These are phyloP conservation scores for Nasonia vitripennis DNA, from an alignment of 1,140 invertebrate species.

Conservation along the genomic window DNA sequence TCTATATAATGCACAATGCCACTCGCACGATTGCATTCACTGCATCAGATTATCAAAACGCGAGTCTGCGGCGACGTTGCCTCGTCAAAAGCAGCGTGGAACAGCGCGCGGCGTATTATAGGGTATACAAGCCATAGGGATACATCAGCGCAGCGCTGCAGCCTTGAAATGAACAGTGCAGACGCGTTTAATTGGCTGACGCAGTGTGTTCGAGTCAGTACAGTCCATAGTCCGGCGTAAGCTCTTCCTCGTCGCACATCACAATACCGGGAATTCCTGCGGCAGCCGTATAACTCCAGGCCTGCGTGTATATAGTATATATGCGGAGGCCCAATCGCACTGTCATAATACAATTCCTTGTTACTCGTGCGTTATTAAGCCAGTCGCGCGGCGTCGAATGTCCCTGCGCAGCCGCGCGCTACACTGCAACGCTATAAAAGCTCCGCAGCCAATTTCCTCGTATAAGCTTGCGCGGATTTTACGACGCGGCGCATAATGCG, in stretches of 20 bases:
- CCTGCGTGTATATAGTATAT: too few species aligned
- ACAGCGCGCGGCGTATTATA: background rate
- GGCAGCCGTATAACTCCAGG: slow-evolving; percentile 1
- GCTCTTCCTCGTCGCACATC: background rate
- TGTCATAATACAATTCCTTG: slow-evolving; percentile 34
- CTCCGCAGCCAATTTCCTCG: background rate
- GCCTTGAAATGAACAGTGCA: slow-evolving; percentile 46
- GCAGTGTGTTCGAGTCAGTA: background rate
- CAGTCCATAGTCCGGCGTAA: background rate
- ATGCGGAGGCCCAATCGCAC: background rate
- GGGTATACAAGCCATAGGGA: slow-evolving; percentile 2
- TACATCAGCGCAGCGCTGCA: background rate
- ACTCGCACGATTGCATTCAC: background rate
- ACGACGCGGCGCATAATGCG: too few species aligned
- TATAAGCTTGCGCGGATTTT: background rate
- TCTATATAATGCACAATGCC: background rate
- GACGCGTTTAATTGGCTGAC: slow-evolving; percentile 43
- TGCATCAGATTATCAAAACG: background rate
- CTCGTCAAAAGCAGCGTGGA: background rate
- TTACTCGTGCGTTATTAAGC: slow-evolving; percentile 37
- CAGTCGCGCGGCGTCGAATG: background rate
- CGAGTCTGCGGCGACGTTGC: background rate
- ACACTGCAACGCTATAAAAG: background rate
- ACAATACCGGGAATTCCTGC: slow-evolving; percentile 34
- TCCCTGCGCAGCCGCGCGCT: too few species aligned